phyloP scores from a whole-genome alignment of 2,888 invertebrate species.

The Acheta domesticus region DNA sequence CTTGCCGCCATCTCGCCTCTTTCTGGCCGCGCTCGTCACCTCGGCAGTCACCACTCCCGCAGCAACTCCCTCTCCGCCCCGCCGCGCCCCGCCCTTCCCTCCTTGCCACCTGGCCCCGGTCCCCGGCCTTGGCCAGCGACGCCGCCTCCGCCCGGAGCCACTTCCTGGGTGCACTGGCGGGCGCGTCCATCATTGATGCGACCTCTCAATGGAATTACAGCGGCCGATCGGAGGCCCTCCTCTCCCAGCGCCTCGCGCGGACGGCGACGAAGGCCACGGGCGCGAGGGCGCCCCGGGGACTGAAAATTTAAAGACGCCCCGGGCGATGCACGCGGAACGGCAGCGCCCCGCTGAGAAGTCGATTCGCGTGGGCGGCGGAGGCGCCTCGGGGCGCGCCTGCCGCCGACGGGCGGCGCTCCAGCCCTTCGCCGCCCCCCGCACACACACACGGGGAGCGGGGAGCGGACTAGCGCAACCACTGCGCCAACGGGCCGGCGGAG shows the following conservation, averaged over 20 bases:
- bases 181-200: conserved; percentile 18
- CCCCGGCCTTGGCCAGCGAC: background rate
- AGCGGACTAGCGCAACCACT: too few relatives aligned
- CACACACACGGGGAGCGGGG: background rate
- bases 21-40: background rate
- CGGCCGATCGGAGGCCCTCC: background rate
- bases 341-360: conserved; percentile 29
- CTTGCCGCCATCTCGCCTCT: background rate
- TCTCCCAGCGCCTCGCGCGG: background rate
- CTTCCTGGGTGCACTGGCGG: background rate
- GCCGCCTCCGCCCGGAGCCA: background rate
- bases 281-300: background rate
- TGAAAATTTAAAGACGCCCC: conserved; percentile 4
- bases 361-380: conserved; percentile 27
- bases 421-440: background rate
- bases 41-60: background rate
- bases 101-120: background rate
- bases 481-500: too few relatives aligned
- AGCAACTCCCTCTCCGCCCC: background rate
- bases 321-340: background rate
- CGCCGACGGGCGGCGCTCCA: conserved; percentile 2
- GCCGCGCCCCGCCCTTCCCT: background rate
- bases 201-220: background rate
- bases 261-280: background rate
- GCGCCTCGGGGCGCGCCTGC: background rate